Evolutionary conservation across 1,140 invertebrate species (phyloP), one percentile per base, ranked within the genome.

Genomic region (Trachelipus rathkii): DNA sequence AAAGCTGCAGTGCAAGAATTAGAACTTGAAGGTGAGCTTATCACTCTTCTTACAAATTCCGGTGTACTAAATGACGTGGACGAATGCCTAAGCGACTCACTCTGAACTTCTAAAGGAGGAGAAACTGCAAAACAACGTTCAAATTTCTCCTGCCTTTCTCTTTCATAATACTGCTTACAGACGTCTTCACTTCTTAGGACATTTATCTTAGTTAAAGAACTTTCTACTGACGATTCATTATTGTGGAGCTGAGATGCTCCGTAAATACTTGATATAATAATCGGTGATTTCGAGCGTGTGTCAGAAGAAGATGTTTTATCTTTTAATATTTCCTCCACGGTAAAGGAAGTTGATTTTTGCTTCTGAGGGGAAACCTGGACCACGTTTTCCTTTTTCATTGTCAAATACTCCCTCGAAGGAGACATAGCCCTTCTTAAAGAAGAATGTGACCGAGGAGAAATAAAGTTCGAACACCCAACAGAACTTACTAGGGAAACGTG

Each of bases 301-400:
- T 60, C 50, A 15, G 50, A 60, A 60, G 50, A 60, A 60, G 50
- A 60, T 2, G 2, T n/a, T 21, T 73, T 77, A 46, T 81, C 78
- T 72, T 81, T 79, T 21, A 81, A 70, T 11, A 81, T 74, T 50
- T 81, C 78, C 60, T 81, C 79, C 15, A 81, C 79, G 10, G 77
- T 81, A 53, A 81, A 79, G 66, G 75, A n/a, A 15, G 50, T 60
- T 60, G 50, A 60, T 19, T 60, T 60, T 60, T 60, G 19, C 8
- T 60, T 60, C 8, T 15, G 50, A 3, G 50, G 50, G 8, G 50
- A 19, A 33, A 33, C 33, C 2, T 33, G 33, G 6, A 33, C 6
- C 6, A 33, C 33, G 6, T 33, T 33, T 33, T 33, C 33, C 33
- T 33, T 33, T 33, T 33, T 33, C 33, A 33, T 33, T 33, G 33